phyloP scores from a whole-genome alignment of 1,140 invertebrate genomes.

The Amphibalanus amphitrite region DNA sequence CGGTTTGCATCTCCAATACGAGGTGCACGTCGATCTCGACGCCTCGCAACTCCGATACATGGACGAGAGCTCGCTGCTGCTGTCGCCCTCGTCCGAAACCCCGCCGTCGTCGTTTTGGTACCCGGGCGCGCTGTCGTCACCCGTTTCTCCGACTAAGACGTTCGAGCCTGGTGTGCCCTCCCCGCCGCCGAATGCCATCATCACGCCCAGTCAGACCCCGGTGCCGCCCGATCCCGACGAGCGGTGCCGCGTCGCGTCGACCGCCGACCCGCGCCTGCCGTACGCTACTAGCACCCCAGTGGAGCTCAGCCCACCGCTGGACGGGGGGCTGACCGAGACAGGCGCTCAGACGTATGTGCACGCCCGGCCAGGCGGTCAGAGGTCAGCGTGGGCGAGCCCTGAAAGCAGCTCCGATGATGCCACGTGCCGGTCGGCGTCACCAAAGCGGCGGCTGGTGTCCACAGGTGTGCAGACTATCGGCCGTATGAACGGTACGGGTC shows the following conservation, averaged over 20 bases:
- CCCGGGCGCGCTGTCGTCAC: constrained; percentile 32
- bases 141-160: constrained; percentile 5
- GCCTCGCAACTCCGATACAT: constrained; percentile 64
- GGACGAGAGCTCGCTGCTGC: constrained; percentile 68
- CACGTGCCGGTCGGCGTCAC: background rate
- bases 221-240: background rate
- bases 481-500: background rate
- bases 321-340: background rate
- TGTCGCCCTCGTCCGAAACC: background rate
- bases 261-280: background rate
- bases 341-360: background rate
- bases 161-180: background rate
- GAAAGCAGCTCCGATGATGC: background rate
- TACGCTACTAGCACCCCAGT: background rate
- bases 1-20: constrained; percentile 25
- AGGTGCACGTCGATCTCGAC: constrained; percentile 32
- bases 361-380: background rate
- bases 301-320: background rate
- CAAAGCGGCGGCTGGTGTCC: background rate
- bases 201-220: background rate
- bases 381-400: background rate
- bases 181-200: constrained; percentile 6
- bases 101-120: constrained; percentile 40
- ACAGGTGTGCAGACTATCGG: background rate
- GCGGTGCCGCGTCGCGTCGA: background rate